These are phyloP conservation scores for Puma concolor DNA, from an alignment of 2,113 vertebrate genomes.

Conservation along the genomic window DNA sequence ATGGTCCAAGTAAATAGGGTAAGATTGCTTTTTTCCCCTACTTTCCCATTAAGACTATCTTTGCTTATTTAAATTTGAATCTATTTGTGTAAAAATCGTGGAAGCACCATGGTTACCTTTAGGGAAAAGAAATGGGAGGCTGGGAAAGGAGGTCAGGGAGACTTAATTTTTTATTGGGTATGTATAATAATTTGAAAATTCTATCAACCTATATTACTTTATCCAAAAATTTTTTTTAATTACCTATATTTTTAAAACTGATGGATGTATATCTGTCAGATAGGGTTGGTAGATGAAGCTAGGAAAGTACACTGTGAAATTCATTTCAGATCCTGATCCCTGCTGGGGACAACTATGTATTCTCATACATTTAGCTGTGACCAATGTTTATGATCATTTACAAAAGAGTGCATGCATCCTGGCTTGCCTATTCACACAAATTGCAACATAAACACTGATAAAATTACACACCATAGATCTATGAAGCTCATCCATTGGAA, in stretches of 20 bases:
- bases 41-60: background rate
- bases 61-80: conserved; percentile 11
- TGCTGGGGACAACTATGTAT: background rate
- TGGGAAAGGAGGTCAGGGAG: background rate
- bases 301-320: background rate
- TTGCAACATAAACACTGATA: background rate
- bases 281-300: background rate
- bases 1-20: background rate
- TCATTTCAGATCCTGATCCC: background rate
- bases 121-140: background rate
- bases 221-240: background rate
- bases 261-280: background rate
- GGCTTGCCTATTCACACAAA: background rate
- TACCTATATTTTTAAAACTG: conserved; percentile 7
- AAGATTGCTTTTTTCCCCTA: background rate
- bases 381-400: background rate
- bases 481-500: background rate
- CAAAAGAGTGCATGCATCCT: background rate
- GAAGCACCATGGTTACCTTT: background rate
- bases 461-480: background rate
- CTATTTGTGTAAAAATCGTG: background rate
- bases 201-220: background rate
- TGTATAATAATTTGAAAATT: background rate
- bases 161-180: background rate
- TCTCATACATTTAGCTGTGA: background rate